Conservation (phyloP, 2,113 vertebrate genomes). For the Vidua macroura region DNA sequence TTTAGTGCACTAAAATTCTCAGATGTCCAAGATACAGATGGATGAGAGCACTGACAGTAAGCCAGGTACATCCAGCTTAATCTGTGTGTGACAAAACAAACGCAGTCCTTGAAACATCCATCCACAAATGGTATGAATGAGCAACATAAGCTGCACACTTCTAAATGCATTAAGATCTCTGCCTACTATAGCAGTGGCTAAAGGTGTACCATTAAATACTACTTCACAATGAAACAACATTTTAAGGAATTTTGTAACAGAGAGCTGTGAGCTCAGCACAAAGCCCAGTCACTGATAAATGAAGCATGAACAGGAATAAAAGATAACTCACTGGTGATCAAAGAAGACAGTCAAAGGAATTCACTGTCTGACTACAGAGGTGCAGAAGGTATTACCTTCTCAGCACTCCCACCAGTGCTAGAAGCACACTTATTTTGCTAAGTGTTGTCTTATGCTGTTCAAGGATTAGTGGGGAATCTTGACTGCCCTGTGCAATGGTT, state of each 20-base stretch:
- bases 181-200: not conserved
- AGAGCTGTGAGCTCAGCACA: not conserved
- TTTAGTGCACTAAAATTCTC: not conserved
- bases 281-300: not conserved
- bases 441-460: not conserved
- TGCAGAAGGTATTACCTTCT: not conserved
- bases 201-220: not conserved
- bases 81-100: not conserved
- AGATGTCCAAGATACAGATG: not conserved
- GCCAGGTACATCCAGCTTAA: not conserved
- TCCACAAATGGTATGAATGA: not conserved
- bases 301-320: not conserved
- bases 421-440: not conserved
- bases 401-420: not conserved
- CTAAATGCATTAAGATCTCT: not conserved
- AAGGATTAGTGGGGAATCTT: constrained; percentile 54
- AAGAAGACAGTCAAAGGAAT: not conserved
- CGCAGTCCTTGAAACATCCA: not conserved
- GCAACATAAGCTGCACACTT: not conserved
- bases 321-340: not conserved
- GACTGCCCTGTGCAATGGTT: constrained; percentile 7
- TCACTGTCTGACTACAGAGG: not conserved
- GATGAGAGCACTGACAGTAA: not conserved
- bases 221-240: not conserved
- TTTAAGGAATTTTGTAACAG: not conserved